Conservation (phyloP, 2,888 invertebrate species). For the Eristalis intricaria region DNA sequence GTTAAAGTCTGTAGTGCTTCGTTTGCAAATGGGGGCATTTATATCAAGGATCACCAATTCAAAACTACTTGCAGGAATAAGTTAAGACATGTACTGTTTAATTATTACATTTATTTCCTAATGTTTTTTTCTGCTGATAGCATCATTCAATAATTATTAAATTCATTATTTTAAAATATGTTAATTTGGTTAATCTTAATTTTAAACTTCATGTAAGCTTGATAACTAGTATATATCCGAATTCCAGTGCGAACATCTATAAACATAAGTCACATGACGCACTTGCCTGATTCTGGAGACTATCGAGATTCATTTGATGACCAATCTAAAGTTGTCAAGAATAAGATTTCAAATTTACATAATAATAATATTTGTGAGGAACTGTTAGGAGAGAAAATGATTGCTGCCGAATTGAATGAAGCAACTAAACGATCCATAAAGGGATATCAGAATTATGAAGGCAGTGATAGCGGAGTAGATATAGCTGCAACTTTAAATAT, state of each 20-base stretch:
- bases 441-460: conserved; percentile 81
- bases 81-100: too few relatives aligned
- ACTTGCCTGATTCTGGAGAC: background rate
- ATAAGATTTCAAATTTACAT: conserved; percentile 10
- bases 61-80: too few relatives aligned
- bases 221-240: background rate
- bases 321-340: background rate
- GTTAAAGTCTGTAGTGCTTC: too few relatives aligned
- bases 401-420: conserved; percentile 76
- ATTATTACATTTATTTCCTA: too few relatives aligned
- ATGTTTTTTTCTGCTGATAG: too few relatives aligned
- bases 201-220: too few relatives aligned
- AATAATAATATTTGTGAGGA: conserved; percentile 74
- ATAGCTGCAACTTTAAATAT: conserved; percentile 81
- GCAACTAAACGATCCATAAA: conserved; percentile 30
- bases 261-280: background rate
- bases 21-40: too few relatives aligned
- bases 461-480: conserved; percentile 92
- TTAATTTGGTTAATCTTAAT: too few relatives aligned
- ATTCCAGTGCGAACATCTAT: background rate
- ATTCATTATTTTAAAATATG: too few relatives aligned
- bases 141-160: too few relatives aligned
- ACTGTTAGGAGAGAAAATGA: conserved; percentile 76
- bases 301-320: background rate
- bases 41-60: too few relatives aligned